Base-by-base conservation (phyloP, 2,888 invertebrate species). In the Tribolium freemani region DNA sequence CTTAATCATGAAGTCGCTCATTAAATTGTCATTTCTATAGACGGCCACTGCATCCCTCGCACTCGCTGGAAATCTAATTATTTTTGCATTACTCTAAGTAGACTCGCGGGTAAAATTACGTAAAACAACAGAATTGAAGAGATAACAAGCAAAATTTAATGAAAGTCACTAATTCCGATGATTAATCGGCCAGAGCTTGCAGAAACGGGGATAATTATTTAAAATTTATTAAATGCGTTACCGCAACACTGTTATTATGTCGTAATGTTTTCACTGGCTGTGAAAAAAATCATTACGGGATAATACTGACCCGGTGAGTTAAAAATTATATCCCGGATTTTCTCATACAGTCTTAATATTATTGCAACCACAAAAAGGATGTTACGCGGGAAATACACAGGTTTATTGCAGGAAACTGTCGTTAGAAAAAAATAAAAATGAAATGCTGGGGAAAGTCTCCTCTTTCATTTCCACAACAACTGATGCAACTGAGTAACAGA, bases 31-130 rank as follows among this genome's bases (percentile, higher is more conserved):
- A 69, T 73, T 73, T 69, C 69, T 69, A 60, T 73, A 73, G 67
- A 69, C 54, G 69, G 46, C 67, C 72, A 68, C 9, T n/a, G 13
- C 69, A n/a, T 11, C 64, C 58, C 60, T 46, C 11, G 38, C 60
- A 50, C 60, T 66, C 56, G 44, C 48, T 11, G 67, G 51, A 78
- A 77, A 77, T 78, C 78, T 76, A 78, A 78, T 78, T 78, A 78
- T 78, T 78, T 78, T 75, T 77, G 75, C 71, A 78, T 78, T 78
- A 78, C 69, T 71, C 67, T 76, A 75, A 78, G 78, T 78, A 78
- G 72, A 64, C 77, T 75, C 76, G 71, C 64, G 77, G 77, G 78
- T 72, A 53, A 73, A 76, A 70, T 78, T 75, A 54, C 60, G 48
- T 45, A 44, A 63, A 63, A 70, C 69, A 57, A 44, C 58, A 30